Evolutionary conservation across 53 echinoderm and acorn worm species (phyloP).

Genomic region (Luidia sarsii): DNA sequence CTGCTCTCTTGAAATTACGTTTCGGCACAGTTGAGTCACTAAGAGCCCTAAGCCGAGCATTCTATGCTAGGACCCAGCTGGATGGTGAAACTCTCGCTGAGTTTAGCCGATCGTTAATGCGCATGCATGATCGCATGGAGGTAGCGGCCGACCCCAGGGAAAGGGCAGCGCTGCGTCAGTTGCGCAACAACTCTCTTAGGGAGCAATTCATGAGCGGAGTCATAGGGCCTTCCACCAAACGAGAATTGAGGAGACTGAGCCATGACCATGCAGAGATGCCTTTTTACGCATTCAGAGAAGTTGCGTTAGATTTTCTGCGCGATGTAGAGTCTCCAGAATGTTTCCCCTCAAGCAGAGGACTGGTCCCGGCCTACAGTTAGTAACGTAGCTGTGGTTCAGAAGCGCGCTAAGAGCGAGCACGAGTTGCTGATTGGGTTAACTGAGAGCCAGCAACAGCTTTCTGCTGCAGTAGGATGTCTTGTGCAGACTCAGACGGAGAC

Average conservation of each 20-base stretch:
- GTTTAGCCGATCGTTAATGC: slow-evolving; percentile 30
- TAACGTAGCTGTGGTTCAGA: neutral
- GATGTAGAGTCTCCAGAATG: neutral
- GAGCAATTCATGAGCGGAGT: slow-evolving; percentile 21
- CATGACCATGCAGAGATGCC: neutral
- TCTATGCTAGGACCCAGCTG: slow-evolving; percentile 18
- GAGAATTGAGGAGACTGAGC: slow-evolving; percentile 3
- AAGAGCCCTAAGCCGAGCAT: neutral
- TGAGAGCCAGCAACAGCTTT: slow-evolving; percentile 6
- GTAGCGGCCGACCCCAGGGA: slow-evolving; percentile 6
- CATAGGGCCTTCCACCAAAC: neutral
- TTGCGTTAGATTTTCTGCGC: neutral
- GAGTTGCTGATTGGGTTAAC: slow-evolving; percentile 6
- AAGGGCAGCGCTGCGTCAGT: neutral
- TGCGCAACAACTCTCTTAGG: neutral
- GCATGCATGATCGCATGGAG: slow-evolving; percentile 15
- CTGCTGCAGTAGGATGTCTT: slow-evolving; percentile 7
- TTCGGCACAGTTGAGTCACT: slow-evolving; percentile 35
- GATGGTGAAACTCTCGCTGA: slow-evolving; percentile 40
- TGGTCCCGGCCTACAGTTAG: neutral
- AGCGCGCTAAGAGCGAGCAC: slow-evolving; percentile 1
- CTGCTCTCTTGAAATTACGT: slow-evolving; percentile 8
- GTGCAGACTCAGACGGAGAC: neutral
- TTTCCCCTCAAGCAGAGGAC: neutral
- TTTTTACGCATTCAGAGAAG: neutral